Conservation (phyloP, 53 echinoderm and acorn worm genomes). For the Arbacia lixula region DNA sequence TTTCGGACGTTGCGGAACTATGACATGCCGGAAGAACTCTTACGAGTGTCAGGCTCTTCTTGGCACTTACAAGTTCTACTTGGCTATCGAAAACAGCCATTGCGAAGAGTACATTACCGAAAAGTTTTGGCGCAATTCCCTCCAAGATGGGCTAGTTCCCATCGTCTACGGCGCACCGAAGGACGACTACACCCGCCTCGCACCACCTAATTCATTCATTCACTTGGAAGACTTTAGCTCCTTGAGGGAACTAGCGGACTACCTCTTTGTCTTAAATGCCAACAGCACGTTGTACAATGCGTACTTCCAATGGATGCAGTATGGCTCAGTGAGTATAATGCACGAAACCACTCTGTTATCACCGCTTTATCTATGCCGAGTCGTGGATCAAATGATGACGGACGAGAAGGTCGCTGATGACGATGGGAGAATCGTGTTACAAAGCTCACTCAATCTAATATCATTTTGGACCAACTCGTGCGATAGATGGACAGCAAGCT, state of each 20-base stretch:
- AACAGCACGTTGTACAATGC: too few species aligned
- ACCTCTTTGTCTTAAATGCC: too few species aligned
- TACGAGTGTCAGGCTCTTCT: slow-evolving; percentile 16
- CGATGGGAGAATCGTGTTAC: too few species aligned
- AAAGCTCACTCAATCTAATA: too few species aligned
- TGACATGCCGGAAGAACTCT: slow-evolving; percentile 2
- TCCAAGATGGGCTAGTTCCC: slow-evolving; percentile 34
- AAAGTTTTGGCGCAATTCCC: slow-evolving; percentile 44
- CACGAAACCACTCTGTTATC: too few species aligned
- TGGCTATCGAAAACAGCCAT: slow-evolving; percentile 52
- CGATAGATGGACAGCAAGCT: too few species aligned
- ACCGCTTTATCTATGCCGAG: too few species aligned
- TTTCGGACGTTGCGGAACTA: slow-evolving; percentile 30
- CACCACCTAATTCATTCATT: slow-evolving; percentile 50
- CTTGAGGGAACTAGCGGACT: slow-evolving; percentile 32
- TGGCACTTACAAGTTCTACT: slow-evolving; percentile 45
- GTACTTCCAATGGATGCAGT: too few species aligned
- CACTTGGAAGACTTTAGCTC: slow-evolving; percentile 34
- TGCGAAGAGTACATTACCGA: slow-evolving; percentile 54
- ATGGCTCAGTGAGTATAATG: too few species aligned
- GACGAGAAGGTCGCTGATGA: too few species aligned
- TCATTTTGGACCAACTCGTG: too few species aligned
- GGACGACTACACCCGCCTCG: slow-evolving; percentile 29
- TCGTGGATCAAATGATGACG: too few species aligned
- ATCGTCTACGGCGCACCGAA: slow-evolving; percentile 38